Base-by-base conservation (phyloP, 2,888 invertebrate genomes). In the Zelleria hepariella region DNA sequence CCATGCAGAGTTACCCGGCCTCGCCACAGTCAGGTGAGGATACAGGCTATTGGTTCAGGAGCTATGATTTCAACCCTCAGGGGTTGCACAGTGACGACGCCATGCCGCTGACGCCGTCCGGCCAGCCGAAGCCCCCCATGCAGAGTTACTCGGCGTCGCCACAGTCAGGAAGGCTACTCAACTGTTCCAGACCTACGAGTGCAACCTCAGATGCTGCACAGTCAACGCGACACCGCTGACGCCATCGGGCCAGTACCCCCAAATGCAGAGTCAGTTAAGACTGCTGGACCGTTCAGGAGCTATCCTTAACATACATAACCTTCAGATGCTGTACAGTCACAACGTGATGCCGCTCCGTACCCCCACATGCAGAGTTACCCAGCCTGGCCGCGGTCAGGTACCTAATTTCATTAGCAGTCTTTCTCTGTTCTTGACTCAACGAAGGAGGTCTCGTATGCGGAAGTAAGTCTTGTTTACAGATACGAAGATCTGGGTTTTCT, bases 21-120 rank as follows among this genome's bases (percentile, higher is more conserved):
- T 78, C 88, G 54, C 83, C 85, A 1, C 81, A 89, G 68, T 80
- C 84, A 6, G 85, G 82, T 2, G n/a, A n/a, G n/a, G n/a, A n/a
- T n/a, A n/a, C n/a, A n/a, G n/a, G n/a, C n/a, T n/a, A n/a, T n/a
- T n/a, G n/a, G n/a, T n/a, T n/a, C n/a, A n/a, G n/a, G n/a, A n/a
- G n/a, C n/a, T n/a, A n/a, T n/a, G n/a, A n/a, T n/a, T n/a, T n/a
- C n/a, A n/a, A n/a, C n/a, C n/a, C n/a, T n/a, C n/a, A n/a, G n/a
- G n/a, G n/a, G n/a, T n/a, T n/a, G n/a, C n/a, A n/a, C n/a, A n/a
- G n/a, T n/a, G n/a, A n/a, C n/a, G n/a, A n/a, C n/a, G n/a, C n/a
- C n/a, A n/a, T n/a, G n/a, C n/a, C n/a, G n/a, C n/a, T n/a, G n/a
- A n/a, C n/a, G n/a, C n/a, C n/a, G n/a, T n/a, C n/a, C n/a, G n/a